These are phyloP conservation scores for Polypedilum pembai DNA, from an alignment of 1,140 invertebrate species.

Conservation along the genomic window DNA sequence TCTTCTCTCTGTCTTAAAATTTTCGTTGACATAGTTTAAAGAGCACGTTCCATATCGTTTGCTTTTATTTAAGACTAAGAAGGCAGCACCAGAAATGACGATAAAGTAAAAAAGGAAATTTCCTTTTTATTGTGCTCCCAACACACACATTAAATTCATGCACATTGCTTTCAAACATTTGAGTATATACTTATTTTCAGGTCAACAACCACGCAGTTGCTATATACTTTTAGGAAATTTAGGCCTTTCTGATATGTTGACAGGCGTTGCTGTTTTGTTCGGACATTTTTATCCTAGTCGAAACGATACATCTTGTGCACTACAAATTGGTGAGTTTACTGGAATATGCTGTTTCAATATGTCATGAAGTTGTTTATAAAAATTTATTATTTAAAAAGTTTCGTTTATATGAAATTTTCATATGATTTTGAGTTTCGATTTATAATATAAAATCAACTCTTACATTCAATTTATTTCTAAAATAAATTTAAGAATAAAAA, in stretches of 20 bases:
- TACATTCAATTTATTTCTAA: too few relatives aligned
- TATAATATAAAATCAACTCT: too few relatives aligned
- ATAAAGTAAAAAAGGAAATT: neutral
- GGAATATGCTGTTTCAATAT: neutral
- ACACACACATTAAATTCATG: slow-evolving; percentile 29
- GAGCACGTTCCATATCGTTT: slow-evolving; percentile 14
- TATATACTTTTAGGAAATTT: slow-evolving; percentile 53
- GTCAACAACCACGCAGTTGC: slow-evolving; percentile 48
- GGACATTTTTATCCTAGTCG: slow-evolving; percentile 44
- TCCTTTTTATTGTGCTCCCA: slow-evolving; percentile 26
- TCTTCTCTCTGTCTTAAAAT: slow-evolving; percentile 28
- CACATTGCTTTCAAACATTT: neutral
- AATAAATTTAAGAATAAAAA: too few relatives aligned
- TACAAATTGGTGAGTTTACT: slow-evolving; percentile 38
- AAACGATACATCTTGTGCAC: slow-evolving; percentile 36
- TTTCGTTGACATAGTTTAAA: slow-evolving; percentile 7
- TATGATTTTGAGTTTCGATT: too few relatives aligned
- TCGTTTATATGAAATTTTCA: too few relatives aligned
- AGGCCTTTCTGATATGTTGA: slow-evolving; percentile 49
- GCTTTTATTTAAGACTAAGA: slow-evolving; percentile 30
- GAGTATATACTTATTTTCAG: slow-evolving; percentile 36
- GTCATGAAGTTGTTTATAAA: too few relatives aligned
- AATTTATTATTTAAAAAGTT: too few relatives aligned
- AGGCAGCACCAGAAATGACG: neutral
- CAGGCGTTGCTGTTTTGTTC: slow-evolving; percentile 48